Evolutionary conservation across 2,113 vertebrate genomes (phyloP).

Genomic region (Mesembrinibis cayennensis): DNA sequence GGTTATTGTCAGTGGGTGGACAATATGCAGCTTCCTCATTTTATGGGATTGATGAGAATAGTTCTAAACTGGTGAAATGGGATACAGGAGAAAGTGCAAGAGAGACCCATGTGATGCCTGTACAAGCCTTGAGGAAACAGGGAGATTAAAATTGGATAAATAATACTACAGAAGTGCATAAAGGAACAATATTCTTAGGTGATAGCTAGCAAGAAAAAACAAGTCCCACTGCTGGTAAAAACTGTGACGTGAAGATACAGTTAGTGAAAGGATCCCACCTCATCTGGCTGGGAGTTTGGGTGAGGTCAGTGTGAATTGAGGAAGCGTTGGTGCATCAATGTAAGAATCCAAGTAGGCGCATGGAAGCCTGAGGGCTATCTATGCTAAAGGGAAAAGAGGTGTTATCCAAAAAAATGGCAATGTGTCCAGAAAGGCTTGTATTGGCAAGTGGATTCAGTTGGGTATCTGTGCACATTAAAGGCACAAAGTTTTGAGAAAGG

Average conservation of each 20-base stretch:
- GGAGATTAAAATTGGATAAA: conserved; percentile 36
- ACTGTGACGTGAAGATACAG: neutral
- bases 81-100: neutral
- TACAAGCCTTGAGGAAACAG: neutral
- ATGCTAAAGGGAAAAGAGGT: neutral
- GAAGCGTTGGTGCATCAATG: neutral
- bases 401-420: neutral
- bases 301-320: neutral
- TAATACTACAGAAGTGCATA: neutral
- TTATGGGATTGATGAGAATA: conserved; percentile 5
- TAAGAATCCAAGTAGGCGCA: neutral
- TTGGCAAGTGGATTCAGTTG: neutral
- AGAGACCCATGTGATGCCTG: neutral
- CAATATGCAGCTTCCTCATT: neutral
- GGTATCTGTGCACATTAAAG: neutral
- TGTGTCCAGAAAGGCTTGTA: neutral
- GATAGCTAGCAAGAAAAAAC: neutral
- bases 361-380: neutral
- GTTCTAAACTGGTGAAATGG: neutral
- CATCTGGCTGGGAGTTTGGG: neutral
- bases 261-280: neutral
- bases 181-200: neutral
- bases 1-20: neutral
- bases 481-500: neutral
- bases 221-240: neutral